Conservation (phyloP, 2,113 vertebrate genomes). For the Amblyopsis rosae region DNA sequence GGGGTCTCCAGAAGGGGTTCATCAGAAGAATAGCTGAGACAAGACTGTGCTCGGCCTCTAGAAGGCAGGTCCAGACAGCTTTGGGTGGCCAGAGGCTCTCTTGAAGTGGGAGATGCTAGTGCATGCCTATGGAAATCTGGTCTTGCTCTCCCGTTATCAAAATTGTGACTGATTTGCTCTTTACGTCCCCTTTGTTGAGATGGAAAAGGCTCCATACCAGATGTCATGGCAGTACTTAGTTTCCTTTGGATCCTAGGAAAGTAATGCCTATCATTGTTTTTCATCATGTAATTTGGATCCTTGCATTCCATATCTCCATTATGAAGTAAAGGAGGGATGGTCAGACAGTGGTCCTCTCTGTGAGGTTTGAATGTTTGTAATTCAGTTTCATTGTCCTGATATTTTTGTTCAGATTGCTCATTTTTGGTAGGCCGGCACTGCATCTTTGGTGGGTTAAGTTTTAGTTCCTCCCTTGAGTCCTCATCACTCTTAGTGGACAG, state of each 20-base stretch:
- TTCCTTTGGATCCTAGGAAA: conserved; percentile 47
- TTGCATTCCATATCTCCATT: conserved; percentile 54
- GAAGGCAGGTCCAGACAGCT: conserved; percentile 67
- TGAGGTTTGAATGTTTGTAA: conserved; percentile 43
- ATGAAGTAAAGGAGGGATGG: conserved; percentile 57
- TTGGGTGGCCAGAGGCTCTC: conserved; percentile 58
- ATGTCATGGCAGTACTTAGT: conserved; percentile 19
- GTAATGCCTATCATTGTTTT: conserved; percentile 26
- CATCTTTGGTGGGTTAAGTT: conserved; percentile 32
- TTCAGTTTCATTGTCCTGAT: conserved; percentile 61
- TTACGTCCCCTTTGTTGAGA: conserved; percentile 44
- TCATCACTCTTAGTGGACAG: conserved; percentile 60
- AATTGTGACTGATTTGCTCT: conserved; percentile 38
- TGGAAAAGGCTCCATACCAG: conserved; percentile 38
- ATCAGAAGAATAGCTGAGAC: conserved; percentile 69
- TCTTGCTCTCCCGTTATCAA: conserved; percentile 23
- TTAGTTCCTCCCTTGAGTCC: conserved; percentile 52
- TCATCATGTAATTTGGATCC: conserved; percentile 26
- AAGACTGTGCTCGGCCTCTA: conserved; percentile 50
- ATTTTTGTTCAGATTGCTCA: conserved; percentile 55
- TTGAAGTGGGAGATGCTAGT: conserved; percentile 38
- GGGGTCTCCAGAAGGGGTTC: conserved; percentile 62
- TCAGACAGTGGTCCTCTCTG: conserved; percentile 59
- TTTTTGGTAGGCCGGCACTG: conserved; percentile 42
- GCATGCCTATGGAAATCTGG: conserved; percentile 34